Base-by-base conservation (phyloP, 2,113 vertebrate genomes). In the Peromyscus maniculatus region DNA sequence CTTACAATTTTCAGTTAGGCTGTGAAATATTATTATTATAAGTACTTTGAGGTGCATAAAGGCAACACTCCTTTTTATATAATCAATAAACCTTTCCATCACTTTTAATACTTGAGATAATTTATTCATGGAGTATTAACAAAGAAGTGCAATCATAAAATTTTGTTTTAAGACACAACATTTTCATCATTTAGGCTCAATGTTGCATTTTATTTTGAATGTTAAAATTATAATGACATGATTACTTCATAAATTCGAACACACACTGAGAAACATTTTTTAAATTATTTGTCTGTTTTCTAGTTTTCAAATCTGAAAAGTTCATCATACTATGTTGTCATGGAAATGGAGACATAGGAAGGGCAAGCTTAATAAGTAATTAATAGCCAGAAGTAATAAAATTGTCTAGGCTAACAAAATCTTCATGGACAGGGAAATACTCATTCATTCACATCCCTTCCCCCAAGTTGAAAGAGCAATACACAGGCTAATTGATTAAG, bases 41-140 rank as follows among this genome's bases (percentile, higher is more conserved):
- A 80, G 31, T 89, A n/a, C 86, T 95, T 79, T 93, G 24, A 89
- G 39, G 79, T 22, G 0, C 59, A 33, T 91, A 89, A 95, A 89
- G 36, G 19, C 39, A 96, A 87, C 5, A 89, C 2, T 28, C 21
- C 39, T 75, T 94, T 96, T 97, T 93, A 97, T 72, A 80, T 93
- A 92, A 96, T 95, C 71, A 95, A 94, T 98, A 94, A 84, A 89
- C 5, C 75, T 39, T 91, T 74, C 31, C 17, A 46, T 96, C 52
- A 89, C 52, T 71, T 92, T 87, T 22, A 96, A 71, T 89, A 89
- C 39, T 52, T 84, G 15, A 87, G 90, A 24, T 33, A 89, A 87
- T 78, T 86, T 93, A 87, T 93, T 82, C 59, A 87, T 12, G 82
- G 87, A 64, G 1, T 86, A 93, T 94, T 93, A 97, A 80, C n/a